These are phyloP conservation scores for Melipona beecheii DNA, from an alignment of 2,888 invertebrate species.

Conservation along the genomic window DNA sequence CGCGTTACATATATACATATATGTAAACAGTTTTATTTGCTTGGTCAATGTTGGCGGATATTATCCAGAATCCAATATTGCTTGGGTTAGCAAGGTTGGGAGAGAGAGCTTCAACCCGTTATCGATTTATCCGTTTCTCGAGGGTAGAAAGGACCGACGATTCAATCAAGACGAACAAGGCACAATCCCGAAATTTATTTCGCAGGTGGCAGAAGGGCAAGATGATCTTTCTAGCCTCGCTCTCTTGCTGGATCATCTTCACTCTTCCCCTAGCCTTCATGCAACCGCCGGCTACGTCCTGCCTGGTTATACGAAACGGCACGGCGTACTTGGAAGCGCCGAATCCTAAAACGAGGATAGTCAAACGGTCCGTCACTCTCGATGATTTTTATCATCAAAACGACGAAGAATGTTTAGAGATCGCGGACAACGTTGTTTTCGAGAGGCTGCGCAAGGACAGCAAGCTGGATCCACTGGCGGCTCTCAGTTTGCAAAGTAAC, in stretches of 20 bases:
- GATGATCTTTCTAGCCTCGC: constrained; percentile 93
- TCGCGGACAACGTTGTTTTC: constrained; percentile 80
- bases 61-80: constrained; percentile 27
- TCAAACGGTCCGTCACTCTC: constrained; percentile 84
- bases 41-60: not conserved
- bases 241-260: constrained; percentile 98
- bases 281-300: constrained; percentile 96
- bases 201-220: constrained; percentile 93
- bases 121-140: constrained; percentile 5
- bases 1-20: not conserved
- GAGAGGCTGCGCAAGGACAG: constrained; percentile 78
- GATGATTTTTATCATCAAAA: constrained; percentile 66
- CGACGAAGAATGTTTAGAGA: constrained; percentile 77
- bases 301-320: constrained; percentile 88
- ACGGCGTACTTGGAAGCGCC: constrained; percentile 88
- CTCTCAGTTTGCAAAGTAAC: constrained; percentile 2
- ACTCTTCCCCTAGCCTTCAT: constrained; percentile 98
- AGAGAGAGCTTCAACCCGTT: constrained; percentile 9
- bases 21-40: not conserved
- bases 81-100: constrained; percentile 10
- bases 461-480: constrained; percentile 35
- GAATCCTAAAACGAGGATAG: constrained; percentile 83
- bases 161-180: not conserved
- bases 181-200: not conserved
- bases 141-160: not conserved